Evolutionary conservation across 2,888 invertebrate genomes (phyloP).

Genomic region (Pterobdella sp.): DNA sequence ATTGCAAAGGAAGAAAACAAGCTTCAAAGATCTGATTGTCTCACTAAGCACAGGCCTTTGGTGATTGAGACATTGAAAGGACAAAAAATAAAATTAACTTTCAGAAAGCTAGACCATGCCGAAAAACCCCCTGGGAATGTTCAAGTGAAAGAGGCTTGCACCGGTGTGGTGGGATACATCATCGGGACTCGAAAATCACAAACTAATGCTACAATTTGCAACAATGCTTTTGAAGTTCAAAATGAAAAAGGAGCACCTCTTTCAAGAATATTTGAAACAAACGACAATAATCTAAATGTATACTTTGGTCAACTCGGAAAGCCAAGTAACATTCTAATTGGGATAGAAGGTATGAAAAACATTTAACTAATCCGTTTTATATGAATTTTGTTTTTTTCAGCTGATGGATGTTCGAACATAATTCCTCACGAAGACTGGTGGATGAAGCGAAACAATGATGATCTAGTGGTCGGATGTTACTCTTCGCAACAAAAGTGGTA

Average conservation of each 20-base stretch:
- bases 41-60: slow-evolving; percentile 6
- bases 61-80: slow-evolving; percentile 21
- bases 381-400: slow-evolving; percentile 26
- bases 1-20: background rate
- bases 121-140: too few relatives aligned
- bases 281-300: background rate
- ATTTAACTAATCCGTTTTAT: too few relatives aligned
- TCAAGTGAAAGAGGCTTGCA: background rate
- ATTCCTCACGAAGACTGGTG: slow-evolving; percentile 32
- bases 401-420: slow-evolving; percentile 34
- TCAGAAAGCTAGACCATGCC: slow-evolving; percentile 6
- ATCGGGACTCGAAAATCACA: background rate
- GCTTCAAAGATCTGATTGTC: background rate
- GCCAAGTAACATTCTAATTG: background rate
- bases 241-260: too few relatives aligned
- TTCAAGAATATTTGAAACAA: slow-evolving; percentile 3
- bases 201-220: background rate
- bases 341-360: background rate
- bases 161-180: background rate
- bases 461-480: slow-evolving; percentile 32
- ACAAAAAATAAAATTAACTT: slow-evolving; percentile 11
- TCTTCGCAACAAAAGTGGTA: slow-evolving; percentile 32
- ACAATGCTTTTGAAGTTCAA: background rate
- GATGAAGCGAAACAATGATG: slow-evolving; percentile 33
- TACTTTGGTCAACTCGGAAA: background rate